These are phyloP conservation scores for Clangula hyemalis DNA, from an alignment of 2,797 vertebrate genomes.

Conservation along the genomic window DNA sequence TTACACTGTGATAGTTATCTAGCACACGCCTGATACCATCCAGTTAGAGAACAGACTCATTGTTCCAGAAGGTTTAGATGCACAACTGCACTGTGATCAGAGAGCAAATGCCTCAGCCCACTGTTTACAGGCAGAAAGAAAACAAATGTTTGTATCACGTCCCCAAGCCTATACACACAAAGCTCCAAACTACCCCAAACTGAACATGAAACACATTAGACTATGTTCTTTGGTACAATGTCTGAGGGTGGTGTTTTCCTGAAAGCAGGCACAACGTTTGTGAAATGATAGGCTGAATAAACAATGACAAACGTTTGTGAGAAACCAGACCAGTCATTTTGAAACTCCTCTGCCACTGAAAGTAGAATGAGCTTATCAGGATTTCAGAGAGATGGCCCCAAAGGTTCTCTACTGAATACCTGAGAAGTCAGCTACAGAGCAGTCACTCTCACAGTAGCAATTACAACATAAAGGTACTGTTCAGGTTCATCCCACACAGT, in stretches of 20 bases:
- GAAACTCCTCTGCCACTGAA: not conserved
- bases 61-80: not conserved
- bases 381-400: not conserved
- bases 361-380: not conserved
- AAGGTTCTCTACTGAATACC: not conserved
- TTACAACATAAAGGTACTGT: not conserved
- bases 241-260: not conserved
- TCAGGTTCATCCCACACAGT: rapidly evolving
- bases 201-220: not conserved
- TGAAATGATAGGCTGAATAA: not conserved
- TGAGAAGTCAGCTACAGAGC: not conserved
- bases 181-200: not conserved
- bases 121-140: not conserved
- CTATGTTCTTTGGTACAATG: not conserved
- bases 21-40: not conserved
- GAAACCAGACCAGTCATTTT: not conserved
- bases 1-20: not conserved
- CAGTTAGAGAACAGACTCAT: not conserved
- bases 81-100: not conserved
- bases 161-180: not conserved
- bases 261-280: not conserved
- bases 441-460: not conserved
- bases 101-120: not conserved
- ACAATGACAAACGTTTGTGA: not conserved
- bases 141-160: rapidly evolving